These are phyloP conservation scores for Pungitius pungitius DNA, from an alignment of 2,113 vertebrate species.

Conservation along the genomic window DNA sequence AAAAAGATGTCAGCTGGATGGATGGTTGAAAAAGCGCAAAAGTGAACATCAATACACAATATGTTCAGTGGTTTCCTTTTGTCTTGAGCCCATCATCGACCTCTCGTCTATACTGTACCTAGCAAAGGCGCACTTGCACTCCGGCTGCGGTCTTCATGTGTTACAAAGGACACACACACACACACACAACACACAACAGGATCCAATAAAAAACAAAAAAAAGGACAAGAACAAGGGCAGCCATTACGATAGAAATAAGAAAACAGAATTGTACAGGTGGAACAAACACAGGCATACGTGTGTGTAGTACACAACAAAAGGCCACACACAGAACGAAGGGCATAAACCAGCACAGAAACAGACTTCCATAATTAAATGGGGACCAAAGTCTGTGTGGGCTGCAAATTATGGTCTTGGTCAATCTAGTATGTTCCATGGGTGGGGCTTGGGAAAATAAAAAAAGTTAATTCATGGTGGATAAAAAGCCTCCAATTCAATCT, in stretches of 20 bases:
- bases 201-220: constrained; percentile 67
- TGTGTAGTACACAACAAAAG: not conserved
- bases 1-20: constrained; percentile 39
- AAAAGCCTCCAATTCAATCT: constrained; percentile 27
- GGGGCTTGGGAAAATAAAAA: constrained; percentile 58
- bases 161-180: constrained; percentile 83
- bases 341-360: constrained; percentile 32
- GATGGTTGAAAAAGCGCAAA: constrained; percentile 23
- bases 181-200: constrained; percentile 78
- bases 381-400: constrained; percentile 60
- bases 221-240: constrained; percentile 83
- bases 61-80: constrained; percentile 41
- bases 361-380: constrained; percentile 62
- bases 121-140: constrained; percentile 94
- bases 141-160: constrained; percentile 93
- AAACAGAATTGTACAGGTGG: constrained; percentile 30
- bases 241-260: constrained; percentile 67
- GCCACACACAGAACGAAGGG: constrained; percentile 21
- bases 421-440: constrained; percentile 51
- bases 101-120: constrained; percentile 87
- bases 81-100: constrained; percentile 66
- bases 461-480: constrained; percentile 1
- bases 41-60: not conserved
- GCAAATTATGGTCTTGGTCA: constrained; percentile 64
- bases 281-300: constrained; percentile 34